Base-by-base conservation (phyloP, 2,888 invertebrate genomes). In the Adineta ricciae region DNA sequence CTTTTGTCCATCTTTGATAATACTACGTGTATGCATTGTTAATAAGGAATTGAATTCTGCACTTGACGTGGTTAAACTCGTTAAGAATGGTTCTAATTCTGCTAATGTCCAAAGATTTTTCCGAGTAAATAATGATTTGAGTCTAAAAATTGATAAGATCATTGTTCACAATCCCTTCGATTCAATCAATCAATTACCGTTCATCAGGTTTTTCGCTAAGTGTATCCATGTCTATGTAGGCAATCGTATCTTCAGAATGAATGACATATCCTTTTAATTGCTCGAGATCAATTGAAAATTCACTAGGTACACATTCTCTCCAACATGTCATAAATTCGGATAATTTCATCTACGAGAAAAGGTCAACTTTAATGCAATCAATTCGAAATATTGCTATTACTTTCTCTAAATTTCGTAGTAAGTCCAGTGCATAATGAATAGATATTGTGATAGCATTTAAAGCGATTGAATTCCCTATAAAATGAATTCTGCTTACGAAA, bases 71-170 rank as follows among this genome's bases (percentile, higher is more conserved):
- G 41, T 78, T 24, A 78, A 41, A 41, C 24, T 78, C 1, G 41
- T n/a, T 38, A 78, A 14, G n/a, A 78, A 78, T 78, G 78, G 78
- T 78, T 78, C 78, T 78, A 78, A 41, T 41, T 78, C 78, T 8
- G 38, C 8, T 78, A 78, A 41, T 78, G 78, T 41, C 78, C 78
- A 78, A 24, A 19, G 9, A 78, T 78, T 41, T 19, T 78, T 78
- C 24, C 41, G 38, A 41, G 41, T 24, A 41, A 78, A 78, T 41
- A 78, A 78, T 41, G 78, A 41, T 78, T 78, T 78, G 0, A 78
- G 9, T 78, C 78, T 78, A 78, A 41, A 73, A 36, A 27, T 11
- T 14, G 2, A 32, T 4, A 9, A n/a, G 11, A 50, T 50, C 3
- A 50, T 50, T 3, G 11, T 19, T 50, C 50, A 64, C 27, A 27